Percentiles rank a stretch among this genome's conserved stretches.
Evolutionary conservation across 2,797 vertebrate genomes (phyloP).

Genomic region (Tarsius wallacei): DNA sequence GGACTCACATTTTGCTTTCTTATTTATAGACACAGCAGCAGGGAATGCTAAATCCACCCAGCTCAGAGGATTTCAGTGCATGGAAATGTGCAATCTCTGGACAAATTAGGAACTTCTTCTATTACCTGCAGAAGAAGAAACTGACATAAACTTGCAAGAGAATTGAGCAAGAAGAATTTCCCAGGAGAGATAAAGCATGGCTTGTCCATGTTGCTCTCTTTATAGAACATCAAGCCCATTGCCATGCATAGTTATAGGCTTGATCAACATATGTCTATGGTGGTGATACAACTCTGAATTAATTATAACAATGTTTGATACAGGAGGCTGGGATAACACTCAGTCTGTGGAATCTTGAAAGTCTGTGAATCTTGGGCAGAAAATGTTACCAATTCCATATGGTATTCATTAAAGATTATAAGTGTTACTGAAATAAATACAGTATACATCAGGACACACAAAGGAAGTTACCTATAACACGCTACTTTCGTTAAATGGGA

Average conservation of each 20-base stretch:
- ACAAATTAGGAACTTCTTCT: background rate
- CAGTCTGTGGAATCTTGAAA: background rate
- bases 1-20: background rate
- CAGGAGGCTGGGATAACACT: background rate
- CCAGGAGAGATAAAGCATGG: background rate
- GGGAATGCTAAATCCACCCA: background rate
- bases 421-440: background rate
- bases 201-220: background rate
- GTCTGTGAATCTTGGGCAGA: too few species aligned
- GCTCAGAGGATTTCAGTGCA: background rate
- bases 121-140: background rate
- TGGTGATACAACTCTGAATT: background rate
- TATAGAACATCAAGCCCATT: background rate
- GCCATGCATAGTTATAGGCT: background rate
- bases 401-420: background rate
- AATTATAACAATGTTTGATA: background rate
- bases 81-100: background rate
- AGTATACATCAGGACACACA: background rate
- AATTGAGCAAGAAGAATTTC: background rate
- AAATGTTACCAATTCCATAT: background rate
- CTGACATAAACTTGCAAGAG: background rate
- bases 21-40: background rate
- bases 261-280: background rate
- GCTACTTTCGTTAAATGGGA: background rate
- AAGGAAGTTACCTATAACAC: background rate